phyloP scores from a whole-genome alignment of 2,113 vertebrate genomes.

The Centropristis striata region DNA sequence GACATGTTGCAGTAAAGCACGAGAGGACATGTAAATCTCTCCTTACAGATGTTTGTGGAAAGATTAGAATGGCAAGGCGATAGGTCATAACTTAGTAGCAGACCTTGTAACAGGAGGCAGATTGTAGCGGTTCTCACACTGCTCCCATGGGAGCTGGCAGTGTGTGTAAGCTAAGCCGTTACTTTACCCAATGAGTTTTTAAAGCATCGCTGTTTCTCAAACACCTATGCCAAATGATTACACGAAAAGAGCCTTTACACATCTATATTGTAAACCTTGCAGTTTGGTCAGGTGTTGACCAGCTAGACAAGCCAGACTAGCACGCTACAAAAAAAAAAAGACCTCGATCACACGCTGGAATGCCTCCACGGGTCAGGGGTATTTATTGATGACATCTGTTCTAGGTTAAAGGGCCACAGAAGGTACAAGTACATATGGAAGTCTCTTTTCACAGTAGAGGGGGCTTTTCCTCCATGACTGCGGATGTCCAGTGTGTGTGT shows the following conservation, averaged over 20 bases:
- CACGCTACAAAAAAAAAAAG: slow-evolving; percentile 64
- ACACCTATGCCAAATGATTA: slow-evolving; percentile 76
- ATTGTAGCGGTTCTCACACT: slow-evolving; percentile 86
- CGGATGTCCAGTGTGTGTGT: slow-evolving; percentile 84
- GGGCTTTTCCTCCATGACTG: slow-evolving; percentile 84
- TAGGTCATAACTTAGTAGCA: slow-evolving; percentile 79
- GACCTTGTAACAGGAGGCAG: slow-evolving; percentile 88
- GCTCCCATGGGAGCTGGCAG: slow-evolving; percentile 86
- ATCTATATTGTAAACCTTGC: slow-evolving; percentile 79
- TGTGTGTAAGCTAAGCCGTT: slow-evolving; percentile 88
- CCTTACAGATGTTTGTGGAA: slow-evolving; percentile 82
- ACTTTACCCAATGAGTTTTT: slow-evolving; percentile 89
- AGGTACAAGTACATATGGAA: slow-evolving; percentile 88
- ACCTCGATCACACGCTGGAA: slow-evolving; percentile 81
- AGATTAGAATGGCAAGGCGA: slow-evolving; percentile 80
- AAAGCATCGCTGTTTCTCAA: slow-evolving; percentile 89
- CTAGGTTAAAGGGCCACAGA: slow-evolving; percentile 88
- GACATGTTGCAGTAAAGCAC: slow-evolving; percentile 75
- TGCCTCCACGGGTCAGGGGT: slow-evolving; percentile 87
- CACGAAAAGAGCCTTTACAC: slow-evolving; percentile 82
- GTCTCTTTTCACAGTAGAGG: slow-evolving; percentile 90
- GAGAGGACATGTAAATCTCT: slow-evolving; percentile 73
- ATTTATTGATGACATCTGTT: slow-evolving; percentile 95
- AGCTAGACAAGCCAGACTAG: slow-evolving; percentile 70
- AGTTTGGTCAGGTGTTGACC: slow-evolving; percentile 95